Evolutionary conservation across 2,797 vertebrate genomes (phyloP).

Genomic region (Rhinogobio ventralis): DNA sequence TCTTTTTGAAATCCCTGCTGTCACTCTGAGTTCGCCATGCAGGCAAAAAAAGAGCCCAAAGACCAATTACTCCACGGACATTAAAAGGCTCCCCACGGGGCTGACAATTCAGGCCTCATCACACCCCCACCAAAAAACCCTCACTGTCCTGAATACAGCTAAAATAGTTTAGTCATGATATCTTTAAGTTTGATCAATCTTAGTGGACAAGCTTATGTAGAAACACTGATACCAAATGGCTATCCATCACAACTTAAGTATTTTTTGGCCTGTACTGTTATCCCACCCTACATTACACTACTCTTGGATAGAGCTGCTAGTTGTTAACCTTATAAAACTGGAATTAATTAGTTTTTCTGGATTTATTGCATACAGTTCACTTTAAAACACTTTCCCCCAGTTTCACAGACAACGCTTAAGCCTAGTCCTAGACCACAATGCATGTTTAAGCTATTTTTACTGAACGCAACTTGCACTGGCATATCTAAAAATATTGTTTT

Average conservation of each 20-base stretch:
- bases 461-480: too few relatives aligned
- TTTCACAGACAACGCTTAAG: too few relatives aligned
- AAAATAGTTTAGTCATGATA: background rate
- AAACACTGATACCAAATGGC: background rate
- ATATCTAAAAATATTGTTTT: too few relatives aligned
- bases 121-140: slow-evolving; percentile 7
- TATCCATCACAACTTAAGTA: background rate
- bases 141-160: slow-evolving; percentile 11
- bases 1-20: slow-evolving; percentile 29
- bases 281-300: background rate
- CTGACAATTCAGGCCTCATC: slow-evolving; percentile 37
- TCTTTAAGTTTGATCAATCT: background rate
- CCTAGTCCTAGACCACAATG: too few relatives aligned
- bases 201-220: background rate
- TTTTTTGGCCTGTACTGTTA: background rate
- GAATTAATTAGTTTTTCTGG: background rate
- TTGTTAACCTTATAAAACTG: background rate
- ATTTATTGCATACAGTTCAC: background rate
- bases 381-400: background rate
- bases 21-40: slow-evolving; percentile 42
- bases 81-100: slow-evolving; percentile 43
- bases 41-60: slow-evolving; percentile 47
- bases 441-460: too few relatives aligned
- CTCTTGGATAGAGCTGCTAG: background rate
- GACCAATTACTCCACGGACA: slow-evolving; percentile 40